Base-by-base conservation (phyloP, 2,113 vertebrate species). In the Carassius auratus region DNA sequence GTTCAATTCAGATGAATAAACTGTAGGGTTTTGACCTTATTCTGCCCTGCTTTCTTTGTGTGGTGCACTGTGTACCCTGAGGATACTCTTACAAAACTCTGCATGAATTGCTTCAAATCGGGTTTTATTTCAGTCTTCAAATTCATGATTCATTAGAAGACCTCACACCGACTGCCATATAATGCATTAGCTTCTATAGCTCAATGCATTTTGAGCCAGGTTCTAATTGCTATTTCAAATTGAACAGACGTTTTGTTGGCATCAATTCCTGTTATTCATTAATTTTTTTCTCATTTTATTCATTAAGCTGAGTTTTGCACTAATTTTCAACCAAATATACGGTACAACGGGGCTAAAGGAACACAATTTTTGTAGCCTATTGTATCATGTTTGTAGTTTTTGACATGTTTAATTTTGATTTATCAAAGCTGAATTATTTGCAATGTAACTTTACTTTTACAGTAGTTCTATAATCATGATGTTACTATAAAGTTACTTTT, bases 201-300 rank as follows among this genome's bases (percentile, higher is more conserved):
- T 42, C 19, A 61, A 33, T 59, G 77, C 23, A 30, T 64, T 30
- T 80, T 2, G 1, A 62, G 77, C 21, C 77, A 80, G 4, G 17
- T 62, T 80, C 42, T 80, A 80, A 45, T 17, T 78, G 52, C 30
- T 10, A 57, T 57, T 62, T 23, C 57, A 42, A 42, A 79, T 79
- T 66, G 78, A 2, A 19, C 23, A 5, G 57, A 36, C 21, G 17
- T 62, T 64, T 64, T 80, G 36, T 48, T 81, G 8, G 38, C 61
- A 50, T 48, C 23, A 15, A 42, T 10, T 0, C 42, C 57, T 3
- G 36, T 45, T 62, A 15, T 48, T 48, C 36, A 5, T 38, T 38
- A 0, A 30, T 80, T 66, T 48, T 21, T 66, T 26, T 48, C 61
- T 48, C 61, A 48, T 4, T 17, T 77, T 21, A 77, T 59, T 77